Evolutionary conservation across 2,888 invertebrate genomes (phyloP).

Genomic region (Heliconius charithonia): DNA sequence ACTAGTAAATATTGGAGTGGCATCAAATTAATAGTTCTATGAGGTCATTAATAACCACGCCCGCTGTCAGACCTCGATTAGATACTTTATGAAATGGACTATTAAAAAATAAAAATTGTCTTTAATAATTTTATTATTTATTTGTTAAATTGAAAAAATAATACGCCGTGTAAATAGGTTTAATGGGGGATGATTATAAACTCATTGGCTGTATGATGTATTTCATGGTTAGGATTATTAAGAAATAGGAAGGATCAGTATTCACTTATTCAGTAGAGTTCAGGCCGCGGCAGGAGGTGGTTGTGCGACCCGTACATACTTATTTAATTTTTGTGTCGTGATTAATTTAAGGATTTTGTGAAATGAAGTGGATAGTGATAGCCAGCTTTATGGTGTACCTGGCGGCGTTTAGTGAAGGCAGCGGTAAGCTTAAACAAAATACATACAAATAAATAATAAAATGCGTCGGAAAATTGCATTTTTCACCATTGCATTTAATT

Average conservation of each 20-base stretch:
- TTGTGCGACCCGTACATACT: constrained; percentile 52
- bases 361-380: constrained; percentile 73
- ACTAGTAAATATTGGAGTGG: constrained; percentile 38
- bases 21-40: constrained; percentile 41
- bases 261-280: constrained; percentile 59
- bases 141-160: constrained; percentile 14
- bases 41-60: constrained; percentile 49
- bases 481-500: background rate
- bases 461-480: background rate
- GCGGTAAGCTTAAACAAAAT: constrained; percentile 61
- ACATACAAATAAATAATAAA: background rate
- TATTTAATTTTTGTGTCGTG: constrained; percentile 62
- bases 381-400: constrained; percentile 65
- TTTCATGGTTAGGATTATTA: constrained; percentile 47
- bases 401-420: constrained; percentile 61
- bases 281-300: constrained; percentile 59
- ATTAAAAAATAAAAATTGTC: constrained; percentile 14
- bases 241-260: constrained; percentile 57
- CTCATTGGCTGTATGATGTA: constrained; percentile 33
- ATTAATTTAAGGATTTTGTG: constrained; percentile 62
- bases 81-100: constrained; percentile 35
- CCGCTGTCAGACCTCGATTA: constrained; percentile 43
- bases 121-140: constrained; percentile 21
- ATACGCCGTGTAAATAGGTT: constrained; percentile 21
- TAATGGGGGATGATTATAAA: constrained; percentile 41